Percentiles rank a stretch among this genome's conserved stretches.
These are phyloP conservation scores for Streptopelia turtur DNA, from an alignment of 2,797 vertebrate genomes.

Conservation along the genomic window DNA sequence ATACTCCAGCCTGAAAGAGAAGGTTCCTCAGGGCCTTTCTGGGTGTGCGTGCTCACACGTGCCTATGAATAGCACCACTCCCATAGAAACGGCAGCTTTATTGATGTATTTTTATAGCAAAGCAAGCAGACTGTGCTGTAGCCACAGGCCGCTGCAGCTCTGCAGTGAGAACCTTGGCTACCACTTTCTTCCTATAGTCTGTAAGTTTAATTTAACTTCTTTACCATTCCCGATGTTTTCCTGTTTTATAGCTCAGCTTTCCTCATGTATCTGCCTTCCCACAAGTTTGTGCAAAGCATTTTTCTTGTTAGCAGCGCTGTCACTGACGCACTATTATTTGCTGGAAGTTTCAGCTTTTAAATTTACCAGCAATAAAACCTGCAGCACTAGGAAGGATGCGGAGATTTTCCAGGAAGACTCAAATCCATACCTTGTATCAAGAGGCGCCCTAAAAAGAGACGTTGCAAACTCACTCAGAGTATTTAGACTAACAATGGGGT, in stretches of 20 bases:
- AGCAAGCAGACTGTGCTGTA: not conserved
- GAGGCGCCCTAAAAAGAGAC: not conserved
- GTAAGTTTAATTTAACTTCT: not conserved
- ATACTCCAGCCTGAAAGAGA: not conserved
- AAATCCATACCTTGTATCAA: not conserved
- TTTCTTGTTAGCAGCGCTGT: not conserved
- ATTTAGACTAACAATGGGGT: not conserved
- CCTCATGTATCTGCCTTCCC: not conserved
- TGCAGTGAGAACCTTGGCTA: no score
- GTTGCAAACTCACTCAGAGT: not conserved
- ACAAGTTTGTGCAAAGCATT: not conserved
- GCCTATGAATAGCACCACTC: not conserved
- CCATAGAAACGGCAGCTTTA: accelerated
- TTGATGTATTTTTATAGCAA: no score
- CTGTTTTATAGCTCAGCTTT: not conserved
- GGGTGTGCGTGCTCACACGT: accelerated
- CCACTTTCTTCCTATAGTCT: not conserved
- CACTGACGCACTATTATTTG: no score
- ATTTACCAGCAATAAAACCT: not conserved
- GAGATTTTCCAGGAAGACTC: not conserved
- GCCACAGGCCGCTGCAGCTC: not conserved
- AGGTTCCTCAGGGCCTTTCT: not conserved
- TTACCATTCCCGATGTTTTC: not conserved
- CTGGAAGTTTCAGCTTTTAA: not conserved
- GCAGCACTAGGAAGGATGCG: not conserved